Evolutionary conservation across 2,888 invertebrate genomes (phyloP).

Genomic region (Gasteruption jaculator): DNA sequence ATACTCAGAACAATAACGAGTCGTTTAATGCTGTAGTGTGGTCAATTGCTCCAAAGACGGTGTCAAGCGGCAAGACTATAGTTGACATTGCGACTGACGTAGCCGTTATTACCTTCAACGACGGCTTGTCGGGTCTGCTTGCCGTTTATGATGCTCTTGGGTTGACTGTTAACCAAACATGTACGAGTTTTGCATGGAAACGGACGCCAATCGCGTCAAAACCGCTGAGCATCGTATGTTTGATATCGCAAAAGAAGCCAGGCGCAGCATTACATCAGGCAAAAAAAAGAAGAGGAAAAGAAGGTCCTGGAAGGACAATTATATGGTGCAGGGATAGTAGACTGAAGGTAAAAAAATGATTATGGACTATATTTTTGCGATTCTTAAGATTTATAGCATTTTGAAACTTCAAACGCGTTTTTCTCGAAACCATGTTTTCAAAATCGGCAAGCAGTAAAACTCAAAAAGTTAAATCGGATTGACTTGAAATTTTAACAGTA

Average conservation of each 20-base stretch:
- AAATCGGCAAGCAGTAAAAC: slow-evolving; percentile 2
- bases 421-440: too few relatives aligned
- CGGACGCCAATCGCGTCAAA: too few relatives aligned
- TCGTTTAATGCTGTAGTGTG: slow-evolving; percentile 19
- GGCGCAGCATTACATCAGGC: not conserved
- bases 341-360: slow-evolving; percentile 1
- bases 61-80: slow-evolving; percentile 19
- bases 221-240: not conserved
- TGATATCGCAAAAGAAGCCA: not conserved
- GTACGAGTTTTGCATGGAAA: slow-evolving; percentile 16
- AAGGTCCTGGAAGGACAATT: slow-evolving; percentile 4
- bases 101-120: slow-evolving; percentile 7
- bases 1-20: slow-evolving; percentile 21
- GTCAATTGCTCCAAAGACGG: slow-evolving; percentile 20
- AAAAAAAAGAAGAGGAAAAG: slow-evolving; percentile 3
- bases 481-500: too few relatives aligned
- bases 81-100: slow-evolving; percentile 15
- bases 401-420: slow-evolving; percentile 9
- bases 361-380: not conserved
- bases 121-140: slow-evolving; percentile 7
- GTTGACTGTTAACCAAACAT: slow-evolving; percentile 11
- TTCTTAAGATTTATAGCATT: not conserved
- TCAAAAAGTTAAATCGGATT: slow-evolving; percentile 8
- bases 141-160: slow-evolving; percentile 13
- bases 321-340: slow-evolving; percentile 6